Evolutionary conservation across 92 coral and sea anemone species (phyloP).

Genomic region (Porites rus): DNA sequence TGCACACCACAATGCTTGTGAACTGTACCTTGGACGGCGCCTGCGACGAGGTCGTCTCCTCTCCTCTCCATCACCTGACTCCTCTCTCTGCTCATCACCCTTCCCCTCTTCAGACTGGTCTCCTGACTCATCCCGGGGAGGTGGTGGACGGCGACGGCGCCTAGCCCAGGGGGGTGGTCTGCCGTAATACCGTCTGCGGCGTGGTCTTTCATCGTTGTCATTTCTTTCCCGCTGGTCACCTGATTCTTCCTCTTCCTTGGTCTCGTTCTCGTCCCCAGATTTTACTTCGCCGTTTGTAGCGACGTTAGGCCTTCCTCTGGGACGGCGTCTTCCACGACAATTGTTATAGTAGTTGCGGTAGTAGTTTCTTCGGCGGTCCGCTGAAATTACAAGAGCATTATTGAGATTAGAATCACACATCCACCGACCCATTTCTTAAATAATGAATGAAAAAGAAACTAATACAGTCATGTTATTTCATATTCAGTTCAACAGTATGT

Average conservation of each 20-base stretch:
- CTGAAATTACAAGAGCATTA: constrained; percentile 29
- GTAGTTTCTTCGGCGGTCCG: constrained; percentile 86
- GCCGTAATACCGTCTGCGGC: constrained; percentile 68
- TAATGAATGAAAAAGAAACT: too few species aligned
- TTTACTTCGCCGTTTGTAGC: constrained; percentile 86
- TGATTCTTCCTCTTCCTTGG: constrained; percentile 61
- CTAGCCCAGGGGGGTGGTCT: constrained; percentile 83
- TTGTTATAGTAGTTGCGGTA: constrained; percentile 67
- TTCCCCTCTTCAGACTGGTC: constrained; percentile 79
- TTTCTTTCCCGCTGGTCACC: constrained; percentile 47
- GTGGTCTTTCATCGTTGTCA: constrained; percentile 78
- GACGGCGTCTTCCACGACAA: constrained; percentile 92
- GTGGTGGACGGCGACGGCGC: constrained; percentile 82
- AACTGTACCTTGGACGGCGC: constrained; percentile 57
- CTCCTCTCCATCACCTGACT: constrained; percentile 71
- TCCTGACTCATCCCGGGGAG: constrained; percentile 73
- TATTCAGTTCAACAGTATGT: too few species aligned
- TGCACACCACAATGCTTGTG: too few species aligned
- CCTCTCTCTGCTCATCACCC: constrained; percentile 66
- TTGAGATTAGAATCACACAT: neutral
- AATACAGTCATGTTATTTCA: too few species aligned
- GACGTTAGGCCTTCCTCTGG: constrained; percentile 80
- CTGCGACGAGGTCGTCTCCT: constrained; percentile 67
- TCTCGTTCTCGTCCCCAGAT: constrained; percentile 76
- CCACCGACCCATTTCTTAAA: too few species aligned